These are phyloP conservation scores for Tupiocoris notatus DNA, from an alignment of 2,888 invertebrate species.

Conservation along the genomic window DNA sequence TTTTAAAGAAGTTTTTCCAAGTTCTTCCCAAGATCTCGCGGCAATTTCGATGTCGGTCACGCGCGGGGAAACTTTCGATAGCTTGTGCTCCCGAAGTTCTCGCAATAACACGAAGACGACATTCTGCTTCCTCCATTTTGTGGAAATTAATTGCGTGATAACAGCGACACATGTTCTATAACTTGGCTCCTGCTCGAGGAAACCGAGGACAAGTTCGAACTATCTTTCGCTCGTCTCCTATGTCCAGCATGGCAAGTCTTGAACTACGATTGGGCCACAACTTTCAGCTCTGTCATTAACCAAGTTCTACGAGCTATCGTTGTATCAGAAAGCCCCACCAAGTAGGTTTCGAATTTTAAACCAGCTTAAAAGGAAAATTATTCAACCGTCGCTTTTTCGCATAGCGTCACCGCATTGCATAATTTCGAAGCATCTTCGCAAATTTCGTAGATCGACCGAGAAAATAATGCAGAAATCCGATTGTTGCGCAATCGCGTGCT, in stretches of 20 bases:
- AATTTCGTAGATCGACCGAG: too few species aligned
- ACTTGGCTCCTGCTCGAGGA: background rate
- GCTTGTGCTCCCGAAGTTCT: background rate
- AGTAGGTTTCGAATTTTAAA: too few species aligned
- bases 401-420: too few species aligned
- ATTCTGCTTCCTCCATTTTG: background rate
- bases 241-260: background rate
- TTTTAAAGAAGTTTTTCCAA: background rate
- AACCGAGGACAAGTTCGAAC: background rate
- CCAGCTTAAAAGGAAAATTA: too few species aligned
- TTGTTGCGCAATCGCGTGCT: background rate
- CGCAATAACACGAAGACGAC: background rate
- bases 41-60: background rate
- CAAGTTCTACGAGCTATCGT: background rate
- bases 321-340: background rate
- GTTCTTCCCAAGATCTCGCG: background rate
- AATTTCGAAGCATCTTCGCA: too few species aligned
- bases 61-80: background rate
- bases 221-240: background rate
- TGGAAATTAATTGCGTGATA: constrained; percentile 11
- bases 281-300: background rate
- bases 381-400: too few species aligned
- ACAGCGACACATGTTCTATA: constrained; percentile 13
- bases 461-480: background rate
- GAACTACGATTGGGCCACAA: background rate